Evolutionary conservation across 2,797 vertebrate genomes (phyloP), one percentile per base, ranked within the genome.

Genomic region (Danio kyathit): DNA sequence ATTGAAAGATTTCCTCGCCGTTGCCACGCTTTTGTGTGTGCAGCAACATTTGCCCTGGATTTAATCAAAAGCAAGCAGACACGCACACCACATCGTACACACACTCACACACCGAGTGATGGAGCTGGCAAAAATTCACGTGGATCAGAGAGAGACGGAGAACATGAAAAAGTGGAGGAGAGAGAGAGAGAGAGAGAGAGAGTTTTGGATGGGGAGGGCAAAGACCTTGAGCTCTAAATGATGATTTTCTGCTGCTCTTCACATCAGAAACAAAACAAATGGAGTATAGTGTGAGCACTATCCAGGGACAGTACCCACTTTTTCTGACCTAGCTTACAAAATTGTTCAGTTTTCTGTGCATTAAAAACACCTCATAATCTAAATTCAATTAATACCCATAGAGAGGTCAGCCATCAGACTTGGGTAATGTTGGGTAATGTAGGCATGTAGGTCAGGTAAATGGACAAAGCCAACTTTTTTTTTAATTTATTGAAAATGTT

Each of bases 11-110:
- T 89, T 88, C 41, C 85, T 84, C 79, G 81, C 85, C 51, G 56
- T 87, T 85, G 77, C 77, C 82, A 83, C 38, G 56, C 71, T 78
- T 83, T 77, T 84, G 82, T 82, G 84, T 79, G 79, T 64, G 78
- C 79, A 69, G 54, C 75, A 81, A 78, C 66, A 83, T 84, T 82
- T 74, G 80, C 76, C 84, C 77, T 81, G 86, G 81, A 88, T 90
- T 84, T 90, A 88, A 91, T 91, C 85, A 89, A 88, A 90, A 87
- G 82, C 88, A 87, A 85, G 79, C 78, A 87, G 82, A 67, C 44
- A 61, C 52, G 7, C 43, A 70, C 74, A 59, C 70, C 74, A 63
- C 29, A 63, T 71, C 72, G 72, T 75, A 74, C 74, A 80, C 9
- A 54, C 66, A 57, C 75, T 63, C 70, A 83, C 73, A 77, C 73